Evolutionary conservation across 2,113 vertebrate species (phyloP), one percentile per base, ranked within the genome.

Genomic region (Antechinus flavipes): DNA sequence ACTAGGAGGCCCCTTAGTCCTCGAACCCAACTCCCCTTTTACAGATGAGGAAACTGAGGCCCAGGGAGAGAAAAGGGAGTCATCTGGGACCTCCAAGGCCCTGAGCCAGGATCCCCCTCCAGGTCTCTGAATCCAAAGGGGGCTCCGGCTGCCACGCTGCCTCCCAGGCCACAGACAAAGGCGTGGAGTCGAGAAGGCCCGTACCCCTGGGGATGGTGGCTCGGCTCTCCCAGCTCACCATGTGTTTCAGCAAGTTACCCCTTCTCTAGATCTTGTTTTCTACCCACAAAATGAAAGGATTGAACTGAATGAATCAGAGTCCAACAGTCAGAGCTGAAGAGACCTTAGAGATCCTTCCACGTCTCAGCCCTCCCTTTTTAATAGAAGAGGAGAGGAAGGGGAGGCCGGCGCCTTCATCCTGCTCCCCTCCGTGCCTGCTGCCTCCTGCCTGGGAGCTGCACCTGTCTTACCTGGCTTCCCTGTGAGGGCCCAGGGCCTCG

Each of bases 71-170:
- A 76, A 76, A 76, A 19, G 14, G 5, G 35, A 76, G 3, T 76
- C 3, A 0, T n/a, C 68, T 2, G 1, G 68, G 35, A 76, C 42
- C 16, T 0, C 42, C n/a, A 5, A 76, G 30, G 35, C 1, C 0
- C 42, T 22, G 19, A 22, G n/a, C 68, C n/a, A 76, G 68, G 11
- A 16, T 68, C 35, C 30, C 16, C 30, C 4, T 42, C 68, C 35
- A 7, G n/a, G 35, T 42, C 16, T n/a, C n/a, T 42, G 35, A n/a
- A 42, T 76, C 19, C 68, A 76, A 22, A 76, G 5, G 42, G 42
- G 68, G n/a, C 35, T n/a, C 22, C 35, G 35, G 2, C n/a, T 16
- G 7, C 14, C 22, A 30, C 12, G 2, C 58, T 68, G n/a, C 35
- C 19, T 16, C 30, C 35, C 30, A 1, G 19, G 1, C 1, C 1